Base-by-base conservation (phyloP, 1,140 invertebrate genomes). In the Eumaeus atala region DNA sequence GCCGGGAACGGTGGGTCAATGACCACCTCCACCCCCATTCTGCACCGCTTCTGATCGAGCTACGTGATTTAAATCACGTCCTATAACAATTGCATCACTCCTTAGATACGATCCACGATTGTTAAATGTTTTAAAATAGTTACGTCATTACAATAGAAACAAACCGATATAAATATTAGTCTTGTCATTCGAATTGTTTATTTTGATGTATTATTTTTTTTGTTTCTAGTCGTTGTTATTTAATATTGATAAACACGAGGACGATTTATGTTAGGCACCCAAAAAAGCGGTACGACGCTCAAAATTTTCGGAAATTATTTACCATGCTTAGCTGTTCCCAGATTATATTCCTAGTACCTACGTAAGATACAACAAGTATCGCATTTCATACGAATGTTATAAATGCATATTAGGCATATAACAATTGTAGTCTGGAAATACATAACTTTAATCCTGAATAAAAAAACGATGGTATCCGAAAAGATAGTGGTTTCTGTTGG, bases 31-130 rank as follows among this genome's bases (percentile, higher is more conserved):
- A 70, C 67, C 76, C 69, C 69, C 67, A 58, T 59, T 65, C 68
- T 61, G 52, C 66, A 60, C 64, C 55, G 57, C 63, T 53, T 65
- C 52, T 52, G 59, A 58, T 47, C 59, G 36, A 54, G 42, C 61
- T 76, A 80, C 77, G 77, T 80, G 74, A 77, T 74, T 70, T 60
- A 54, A 63, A 56, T 55, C 63, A 52, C 68, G 68, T 76, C 55
- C 55, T 52, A 64, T 59, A 59, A 59, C 58, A 61, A 56, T 69
- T 72, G 62, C 69, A 70, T 74, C 67, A 75, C 56, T 48, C 49
- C 16, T 28, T 12, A 28, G 21, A 28, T 28, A 28, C 2, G 21
- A 28, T 6, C 21, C 6, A 6, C 6, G 21, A 28, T 28, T n/a
- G n/a, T n/a, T 28, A 28, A 28, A 28, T 28, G 21, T 3, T 28